These are phyloP conservation scores for Adelosebastes latens DNA, from an alignment of 2,797 vertebrate genomes.

Conservation along the genomic window DNA sequence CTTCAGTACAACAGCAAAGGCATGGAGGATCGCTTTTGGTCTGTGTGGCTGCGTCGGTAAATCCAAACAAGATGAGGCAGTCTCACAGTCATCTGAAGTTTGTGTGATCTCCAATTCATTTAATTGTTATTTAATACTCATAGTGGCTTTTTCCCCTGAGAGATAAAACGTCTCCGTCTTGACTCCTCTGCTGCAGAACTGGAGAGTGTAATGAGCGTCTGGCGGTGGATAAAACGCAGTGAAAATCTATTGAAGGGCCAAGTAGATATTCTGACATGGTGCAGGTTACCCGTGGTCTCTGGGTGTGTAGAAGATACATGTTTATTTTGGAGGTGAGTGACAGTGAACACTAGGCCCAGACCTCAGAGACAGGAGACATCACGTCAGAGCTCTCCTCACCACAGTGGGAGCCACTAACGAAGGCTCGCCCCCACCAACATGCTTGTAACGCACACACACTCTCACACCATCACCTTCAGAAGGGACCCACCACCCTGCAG, in stretches of 20 bases:
- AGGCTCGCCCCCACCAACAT: constrained; percentile 40
- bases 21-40: constrained; percentile 39
- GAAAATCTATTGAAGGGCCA: constrained; percentile 44
- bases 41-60: constrained; percentile 36
- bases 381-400: constrained; percentile 65
- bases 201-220: constrained; percentile 45
- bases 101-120: constrained; percentile 50
- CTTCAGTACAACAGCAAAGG: constrained; percentile 38
- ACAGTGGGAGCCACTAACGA: constrained; percentile 65
- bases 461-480: constrained; percentile 67
- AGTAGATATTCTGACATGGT: constrained; percentile 52
- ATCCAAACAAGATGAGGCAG: constrained; percentile 68
- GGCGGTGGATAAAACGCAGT: constrained; percentile 53
- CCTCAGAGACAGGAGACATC: constrained; percentile 64
- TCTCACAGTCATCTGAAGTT: constrained; percentile 44
- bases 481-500: constrained; percentile 71
- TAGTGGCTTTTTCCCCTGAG: constrained; percentile 27
- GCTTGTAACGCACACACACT: constrained; percentile 34
- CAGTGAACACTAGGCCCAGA: constrained; percentile 47
- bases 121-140: constrained; percentile 56
- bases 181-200: constrained; percentile 30
- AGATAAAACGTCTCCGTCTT: constrained; percentile 36
- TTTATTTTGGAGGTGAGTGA: constrained; percentile 68
- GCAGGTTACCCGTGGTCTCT: constrained; percentile 63
- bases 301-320: constrained; percentile 58